These are phyloP conservation scores for Henricia sp. DNA, from an alignment of 53 echinoderm and acorn worm genomes.

Conservation along the genomic window DNA sequence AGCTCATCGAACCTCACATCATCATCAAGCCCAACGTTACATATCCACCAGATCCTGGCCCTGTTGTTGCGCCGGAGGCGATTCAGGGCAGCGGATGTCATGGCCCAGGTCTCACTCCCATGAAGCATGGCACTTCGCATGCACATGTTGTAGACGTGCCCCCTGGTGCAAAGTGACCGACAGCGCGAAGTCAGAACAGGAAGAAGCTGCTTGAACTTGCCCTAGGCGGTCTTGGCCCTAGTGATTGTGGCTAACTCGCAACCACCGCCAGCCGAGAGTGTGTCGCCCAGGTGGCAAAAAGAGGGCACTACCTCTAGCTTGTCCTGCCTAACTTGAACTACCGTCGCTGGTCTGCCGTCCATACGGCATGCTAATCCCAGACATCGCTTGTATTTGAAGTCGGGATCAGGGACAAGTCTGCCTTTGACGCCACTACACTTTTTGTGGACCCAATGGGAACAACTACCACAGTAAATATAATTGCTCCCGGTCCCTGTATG, in stretches of 20 bases:
- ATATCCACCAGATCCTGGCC: constrained; percentile 16
- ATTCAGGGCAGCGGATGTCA: not conserved
- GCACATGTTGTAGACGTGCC: not conserved
- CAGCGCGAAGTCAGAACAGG: not conserved
- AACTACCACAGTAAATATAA: constrained; percentile 6
- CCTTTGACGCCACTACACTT: not conserved
- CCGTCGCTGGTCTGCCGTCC: not conserved
- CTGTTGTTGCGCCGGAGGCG: not conserved
- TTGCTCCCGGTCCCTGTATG: not conserved
- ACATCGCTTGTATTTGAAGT: not conserved
- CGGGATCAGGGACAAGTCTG: not conserved
- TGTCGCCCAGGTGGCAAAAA: constrained; percentile 20
- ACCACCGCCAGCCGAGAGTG: not conserved
- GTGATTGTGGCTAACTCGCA: not conserved
- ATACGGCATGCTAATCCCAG: not conserved
- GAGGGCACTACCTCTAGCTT: not conserved
- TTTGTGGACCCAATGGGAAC: constrained; percentile 14
- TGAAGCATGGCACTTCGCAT: constrained; percentile 1
- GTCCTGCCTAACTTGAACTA: not conserved
- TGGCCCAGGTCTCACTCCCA: constrained; percentile 11
- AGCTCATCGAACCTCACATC: too few species aligned
- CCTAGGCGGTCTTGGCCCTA: not conserved
- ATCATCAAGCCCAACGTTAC: too few species aligned
- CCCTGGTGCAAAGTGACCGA: not conserved
- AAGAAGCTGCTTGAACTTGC: not conserved